Base-by-base conservation (phyloP, 92 coral and sea anemone genomes). In the Anthopleura xanthogrammica region DNA sequence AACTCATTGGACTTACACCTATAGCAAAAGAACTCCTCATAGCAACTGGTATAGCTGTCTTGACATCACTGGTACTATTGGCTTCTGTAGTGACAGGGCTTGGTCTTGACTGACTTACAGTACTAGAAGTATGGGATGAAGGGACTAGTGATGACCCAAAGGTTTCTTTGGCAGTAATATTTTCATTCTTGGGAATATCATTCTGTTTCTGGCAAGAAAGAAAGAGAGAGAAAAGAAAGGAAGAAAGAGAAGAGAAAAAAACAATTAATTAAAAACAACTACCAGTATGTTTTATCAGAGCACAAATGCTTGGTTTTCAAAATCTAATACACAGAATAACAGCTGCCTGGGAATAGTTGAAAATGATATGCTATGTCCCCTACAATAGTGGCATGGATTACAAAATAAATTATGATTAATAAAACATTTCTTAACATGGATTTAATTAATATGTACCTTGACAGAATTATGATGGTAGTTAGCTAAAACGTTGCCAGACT, bases 1-100 rank as follows among this genome's bases (percentile, higher is more conserved):
- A 54, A 54, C 58, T 54, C 19, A 12, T 36, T 36, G 13, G 41
- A 72, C 98, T 86, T 66, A 94, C 99, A 91, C 99, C 99, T 76
- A 90, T 84, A 75, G 99, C 99, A 90, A 96, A 96, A 19, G 98
- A 94, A 75, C 99, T 96, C 76, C 98, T 86, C 91, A 96, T 79
- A 16, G 99, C 99, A 46, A 79, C 82, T 71, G 99, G 98, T 11
- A 86, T 77, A 52, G 90, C 55, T 40, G 91, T 87, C 13, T 88
- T 87, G 17, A 60, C 80, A 74, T 87, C 71, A 19, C 88, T 84
- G 14, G 87, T 90, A 57, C 79, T 75, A 29, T 52, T 76, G 48
- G 84, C 92, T 48, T 83, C 83, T 19, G 92, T 84, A 1, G 82
- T 57, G 68, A 77, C 85, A 23, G 82, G 83, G 50, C 68, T 68